A percentile compares a stretch with the other conserved stretches of the same genome.
Evolutionary conservation across 2,113 vertebrate species (phyloP).

Genomic region (Parus major): DNA sequence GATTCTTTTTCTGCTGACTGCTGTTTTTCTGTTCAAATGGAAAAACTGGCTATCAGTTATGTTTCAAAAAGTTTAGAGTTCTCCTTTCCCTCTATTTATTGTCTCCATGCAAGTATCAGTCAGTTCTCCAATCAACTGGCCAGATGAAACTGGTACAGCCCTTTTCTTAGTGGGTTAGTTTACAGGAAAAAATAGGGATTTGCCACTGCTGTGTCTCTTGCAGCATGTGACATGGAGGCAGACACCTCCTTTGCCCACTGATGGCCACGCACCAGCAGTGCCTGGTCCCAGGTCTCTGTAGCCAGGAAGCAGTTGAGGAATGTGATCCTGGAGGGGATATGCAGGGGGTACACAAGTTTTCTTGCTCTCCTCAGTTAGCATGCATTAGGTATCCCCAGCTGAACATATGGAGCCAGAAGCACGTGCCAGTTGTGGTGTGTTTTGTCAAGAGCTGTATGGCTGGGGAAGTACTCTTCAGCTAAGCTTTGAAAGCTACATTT

Average conservation of each 20-base stretch:
- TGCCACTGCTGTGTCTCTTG: neutral
- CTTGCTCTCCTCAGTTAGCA: neutral
- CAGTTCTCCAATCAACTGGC: neutral
- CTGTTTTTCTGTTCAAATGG: neutral
- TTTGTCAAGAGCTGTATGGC: neutral
- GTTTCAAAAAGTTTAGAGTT: neutral
- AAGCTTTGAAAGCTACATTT: neutral
- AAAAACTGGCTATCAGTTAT: neutral
- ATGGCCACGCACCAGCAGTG: rapidly evolving
- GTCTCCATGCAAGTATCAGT: neutral
- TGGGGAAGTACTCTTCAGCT: neutral
- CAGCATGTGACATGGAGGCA: neutral
- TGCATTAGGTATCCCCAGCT: neutral
- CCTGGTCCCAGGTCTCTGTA: neutral
- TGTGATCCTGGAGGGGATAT: rapidly evolving
- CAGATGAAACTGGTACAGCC: neutral
- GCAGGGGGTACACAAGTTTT: neutral
- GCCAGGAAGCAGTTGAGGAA: neutral
- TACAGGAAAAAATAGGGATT: neutral
- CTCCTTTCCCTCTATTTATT: neutral
- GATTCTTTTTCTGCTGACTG: neutral
- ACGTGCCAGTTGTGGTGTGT: neutral
- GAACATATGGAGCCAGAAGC: neutral
- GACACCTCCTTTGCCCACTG: neutral
- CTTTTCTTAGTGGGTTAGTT: neutral